Conservation (phyloP, 2,797 vertebrate species). For the Gymnodraco acuticeps region DNA sequence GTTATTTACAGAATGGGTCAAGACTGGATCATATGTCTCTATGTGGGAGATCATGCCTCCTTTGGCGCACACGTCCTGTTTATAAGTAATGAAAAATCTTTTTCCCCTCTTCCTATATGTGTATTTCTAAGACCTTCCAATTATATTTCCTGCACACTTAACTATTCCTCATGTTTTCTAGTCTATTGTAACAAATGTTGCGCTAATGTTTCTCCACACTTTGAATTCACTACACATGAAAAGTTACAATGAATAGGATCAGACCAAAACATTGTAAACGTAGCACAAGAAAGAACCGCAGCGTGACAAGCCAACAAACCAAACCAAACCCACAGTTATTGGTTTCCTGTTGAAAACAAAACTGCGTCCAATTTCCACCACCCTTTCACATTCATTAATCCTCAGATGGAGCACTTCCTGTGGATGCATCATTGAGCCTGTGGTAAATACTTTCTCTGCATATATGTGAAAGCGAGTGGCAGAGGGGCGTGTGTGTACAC, state of each 20-base stretch:
- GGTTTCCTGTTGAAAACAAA: slow-evolving; percentile 67
- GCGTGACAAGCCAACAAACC: slow-evolving; percentile 47
- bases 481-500: slow-evolving; percentile 69
- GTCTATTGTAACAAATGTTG: neutral
- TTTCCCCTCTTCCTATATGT: neutral
- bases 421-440: slow-evolving; percentile 42
- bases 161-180: slow-evolving; percentile 16
- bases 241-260: slow-evolving; percentile 21
- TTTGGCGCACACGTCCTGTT: slow-evolving; percentile 7
- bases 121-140: slow-evolving; percentile 5
- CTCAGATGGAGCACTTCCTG: slow-evolving; percentile 59
- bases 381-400: slow-evolving; percentile 42
- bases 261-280: slow-evolving; percentile 26
- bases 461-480: slow-evolving; percentile 61
- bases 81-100: slow-evolving; percentile 3
- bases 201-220: slow-evolving; percentile 2
- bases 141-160: slow-evolving; percentile 1
- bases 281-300: slow-evolving; percentile 25
- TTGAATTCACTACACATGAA: slow-evolving; percentile 24
- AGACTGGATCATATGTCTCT: slow-evolving; percentile 52
- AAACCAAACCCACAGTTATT: slow-evolving; percentile 45
- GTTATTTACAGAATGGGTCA: slow-evolving; percentile 64
- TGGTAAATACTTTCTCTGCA: slow-evolving; percentile 44
- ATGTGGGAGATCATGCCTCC: slow-evolving; percentile 20
- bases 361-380: slow-evolving; percentile 56